A percentile compares a stretch with the other conserved stretches of the same genome.
These are phyloP conservation scores for Ruditapes philippinarum DNA, from an alignment of 1,140 invertebrate genomes.

Conservation along the genomic window DNA sequence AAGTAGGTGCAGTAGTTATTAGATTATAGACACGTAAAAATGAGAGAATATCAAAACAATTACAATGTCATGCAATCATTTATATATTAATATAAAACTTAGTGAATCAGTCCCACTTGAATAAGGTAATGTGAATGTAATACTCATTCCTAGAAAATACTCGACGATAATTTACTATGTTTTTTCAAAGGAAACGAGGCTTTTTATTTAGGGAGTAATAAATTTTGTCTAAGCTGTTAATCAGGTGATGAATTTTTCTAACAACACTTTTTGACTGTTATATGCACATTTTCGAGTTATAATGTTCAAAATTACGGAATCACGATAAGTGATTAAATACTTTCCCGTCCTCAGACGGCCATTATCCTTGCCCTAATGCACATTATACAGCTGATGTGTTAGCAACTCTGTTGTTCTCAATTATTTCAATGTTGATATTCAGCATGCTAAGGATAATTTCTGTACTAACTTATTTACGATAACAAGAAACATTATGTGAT, in stretches of 20 bases:
- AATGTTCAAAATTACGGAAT: slow-evolving; percentile 19
- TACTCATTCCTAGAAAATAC: not conserved
- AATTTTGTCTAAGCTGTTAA: slow-evolving; percentile 4
- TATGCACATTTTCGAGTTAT: slow-evolving; percentile 25
- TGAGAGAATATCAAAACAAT: no score
- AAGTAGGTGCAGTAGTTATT: no score
- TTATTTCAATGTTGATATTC: slow-evolving; percentile 21
- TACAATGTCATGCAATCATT: no score
- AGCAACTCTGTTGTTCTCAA: not conserved
- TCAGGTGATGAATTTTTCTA: not conserved
- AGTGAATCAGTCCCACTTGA: no score
- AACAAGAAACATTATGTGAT: slow-evolving; percentile 4
- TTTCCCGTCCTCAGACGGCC: not conserved
- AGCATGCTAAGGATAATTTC: slow-evolving; percentile 16
- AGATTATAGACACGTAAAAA: no score
- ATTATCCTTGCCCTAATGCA: slow-evolving; percentile 15
- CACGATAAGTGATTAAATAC: slow-evolving; percentile 25
- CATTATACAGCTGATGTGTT: slow-evolving; percentile 18
- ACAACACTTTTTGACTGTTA: slow-evolving; percentile 7
- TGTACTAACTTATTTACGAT: not conserved
- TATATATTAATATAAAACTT: no score
- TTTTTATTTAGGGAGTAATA: not conserved
- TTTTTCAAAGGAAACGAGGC: not conserved
- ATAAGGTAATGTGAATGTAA: not conserved
- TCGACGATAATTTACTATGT: not conserved